A percentile compares a stretch with the other conserved stretches of the same genome.
Conservation (phyloP, 2,888 invertebrate species). For the Litoditis marina region DNA sequence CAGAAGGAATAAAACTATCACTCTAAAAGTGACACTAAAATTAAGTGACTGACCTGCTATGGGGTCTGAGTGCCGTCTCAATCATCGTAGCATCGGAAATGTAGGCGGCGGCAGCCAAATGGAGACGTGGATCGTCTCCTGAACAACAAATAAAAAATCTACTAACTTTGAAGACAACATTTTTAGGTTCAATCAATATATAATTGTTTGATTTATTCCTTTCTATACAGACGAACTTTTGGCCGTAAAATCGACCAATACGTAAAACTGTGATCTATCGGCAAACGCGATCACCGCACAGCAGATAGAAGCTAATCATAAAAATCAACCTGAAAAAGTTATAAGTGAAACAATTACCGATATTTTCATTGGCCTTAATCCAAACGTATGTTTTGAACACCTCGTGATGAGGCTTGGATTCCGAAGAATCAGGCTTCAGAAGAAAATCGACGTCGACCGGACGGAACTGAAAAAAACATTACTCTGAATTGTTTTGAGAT, state of each 20-base stretch:
- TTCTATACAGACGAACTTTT: too few relatives aligned
- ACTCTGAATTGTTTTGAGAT: background rate
- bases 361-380: slow-evolving; percentile 46
- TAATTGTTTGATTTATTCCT: too few relatives aligned
- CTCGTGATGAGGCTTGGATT: slow-evolving; percentile 26
- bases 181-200: background rate
- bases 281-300: background rate
- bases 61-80: slow-evolving; percentile 43
- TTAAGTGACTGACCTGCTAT: slow-evolving; percentile 27
- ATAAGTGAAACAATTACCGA: slow-evolving; percentile 16
- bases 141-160: slow-evolving; percentile 16
- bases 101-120: slow-evolving; percentile 64
- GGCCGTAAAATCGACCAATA: too few relatives aligned
- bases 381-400: slow-evolving; percentile 40
- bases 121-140: slow-evolving; percentile 62
- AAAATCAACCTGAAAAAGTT: background rate
- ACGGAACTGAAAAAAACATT: slow-evolving; percentile 31
- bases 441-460: slow-evolving; percentile 44
- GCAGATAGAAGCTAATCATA: background rate
- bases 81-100: slow-evolving; percentile 62
- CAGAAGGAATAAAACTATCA: background rate
- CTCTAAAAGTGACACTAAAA: too few relatives aligned
- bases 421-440: slow-evolving; percentile 23
- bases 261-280: too few relatives aligned
- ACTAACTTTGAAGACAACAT: slow-evolving; percentile 2